Evolutionary conservation across 2,113 vertebrate genomes (phyloP).

Genomic region (Romanogobio albipinnatus): DNA sequence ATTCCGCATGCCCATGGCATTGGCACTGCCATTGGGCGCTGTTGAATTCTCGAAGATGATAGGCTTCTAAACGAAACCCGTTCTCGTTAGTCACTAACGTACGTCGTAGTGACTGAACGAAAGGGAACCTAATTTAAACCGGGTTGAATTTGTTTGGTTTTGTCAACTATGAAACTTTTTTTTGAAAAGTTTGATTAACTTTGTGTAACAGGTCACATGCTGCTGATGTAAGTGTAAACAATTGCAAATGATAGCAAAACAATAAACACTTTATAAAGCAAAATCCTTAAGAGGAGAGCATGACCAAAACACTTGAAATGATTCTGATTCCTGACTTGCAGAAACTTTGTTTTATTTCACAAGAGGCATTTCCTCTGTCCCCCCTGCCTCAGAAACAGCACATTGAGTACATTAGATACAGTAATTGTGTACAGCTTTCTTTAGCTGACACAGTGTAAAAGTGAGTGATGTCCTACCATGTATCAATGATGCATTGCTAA

Average conservation of each 20-base stretch:
- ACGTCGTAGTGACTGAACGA: too few relatives aligned
- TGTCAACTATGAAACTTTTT: too few relatives aligned
- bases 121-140: too few relatives aligned
- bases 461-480: background rate
- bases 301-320: background rate
- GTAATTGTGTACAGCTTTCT: background rate
- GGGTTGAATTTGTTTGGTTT: too few relatives aligned
- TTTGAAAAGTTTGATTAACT: too few relatives aligned
- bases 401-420: background rate
- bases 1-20: too few relatives aligned
- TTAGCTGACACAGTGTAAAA: background rate
- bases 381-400: background rate
- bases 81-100: too few relatives aligned
- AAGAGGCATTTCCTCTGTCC: background rate
- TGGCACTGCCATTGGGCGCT: too few relatives aligned
- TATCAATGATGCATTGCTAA: background rate
- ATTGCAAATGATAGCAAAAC: background rate
- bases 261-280: background rate
- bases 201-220: too few relatives aligned
- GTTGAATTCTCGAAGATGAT: too few relatives aligned
- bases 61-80: too few relatives aligned
- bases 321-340: background rate
- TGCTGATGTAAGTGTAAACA: background rate
- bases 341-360: background rate
- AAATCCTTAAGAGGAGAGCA: too few relatives aligned